These are phyloP conservation scores for Zaprionus kolodkinae DNA, from an alignment of 1,140 invertebrate genomes.

Conservation along the genomic window DNA sequence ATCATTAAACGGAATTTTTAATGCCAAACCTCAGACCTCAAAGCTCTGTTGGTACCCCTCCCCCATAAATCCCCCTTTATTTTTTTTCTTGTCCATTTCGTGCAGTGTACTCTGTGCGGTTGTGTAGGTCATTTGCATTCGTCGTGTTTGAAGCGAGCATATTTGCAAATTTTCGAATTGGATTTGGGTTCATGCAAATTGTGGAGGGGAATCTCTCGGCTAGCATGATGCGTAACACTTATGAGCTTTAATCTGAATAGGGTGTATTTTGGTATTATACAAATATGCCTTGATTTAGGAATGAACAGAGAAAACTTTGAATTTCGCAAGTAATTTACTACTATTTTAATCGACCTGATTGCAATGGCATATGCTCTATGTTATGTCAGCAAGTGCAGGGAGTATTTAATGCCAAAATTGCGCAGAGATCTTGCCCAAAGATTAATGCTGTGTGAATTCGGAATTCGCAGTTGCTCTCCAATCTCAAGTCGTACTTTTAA, in stretches of 20 bases:
- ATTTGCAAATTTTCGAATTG: conserved; percentile 6
- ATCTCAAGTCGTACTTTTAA: conserved; percentile 8
- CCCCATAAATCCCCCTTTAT: background rate
- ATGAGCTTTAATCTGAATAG: too few species aligned
- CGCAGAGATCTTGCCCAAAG: background rate
- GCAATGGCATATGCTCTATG: background rate
- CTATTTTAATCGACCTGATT: background rate
- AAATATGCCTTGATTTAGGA: too few species aligned
- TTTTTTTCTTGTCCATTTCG: conserved; percentile 7
- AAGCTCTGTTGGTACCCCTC: background rate
- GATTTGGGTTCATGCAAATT: conserved; percentile 1
- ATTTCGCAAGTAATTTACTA: too few species aligned
- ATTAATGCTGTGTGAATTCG: background rate
- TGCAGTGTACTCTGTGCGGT: conserved; percentile 24
- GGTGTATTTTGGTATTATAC: too few species aligned
- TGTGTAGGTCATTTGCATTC: conserved; percentile 29
- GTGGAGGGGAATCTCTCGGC: background rate
- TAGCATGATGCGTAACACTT: background rate
- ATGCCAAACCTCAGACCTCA: conserved; percentile 35
- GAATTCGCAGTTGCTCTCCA: background rate
- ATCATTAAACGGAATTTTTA: conserved; percentile 84
- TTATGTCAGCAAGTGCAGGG: background rate
- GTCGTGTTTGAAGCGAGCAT: background rate
- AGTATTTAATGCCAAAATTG: background rate
- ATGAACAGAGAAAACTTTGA: too few species aligned